Evolutionary conservation across 1,140 invertebrate genomes (phyloP), one percentile per base, ranked within the genome.

Genomic region (Oedothorax gibbosus): DNA sequence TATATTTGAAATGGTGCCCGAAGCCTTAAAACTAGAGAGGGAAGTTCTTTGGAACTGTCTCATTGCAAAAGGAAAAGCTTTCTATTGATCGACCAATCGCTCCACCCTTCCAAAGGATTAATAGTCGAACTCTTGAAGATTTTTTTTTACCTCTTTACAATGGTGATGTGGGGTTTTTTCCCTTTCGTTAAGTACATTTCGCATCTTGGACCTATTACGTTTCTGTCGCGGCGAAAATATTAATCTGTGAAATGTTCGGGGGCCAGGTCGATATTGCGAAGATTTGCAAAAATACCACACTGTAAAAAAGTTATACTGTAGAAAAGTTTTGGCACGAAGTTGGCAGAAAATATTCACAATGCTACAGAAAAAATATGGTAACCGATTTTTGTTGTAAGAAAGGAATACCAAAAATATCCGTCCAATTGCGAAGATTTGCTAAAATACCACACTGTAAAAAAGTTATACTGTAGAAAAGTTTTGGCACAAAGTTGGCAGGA

Each of bases 71-170:
- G 35, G 56, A 60, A 62, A 21, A 75, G 72, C 72, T 75, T 75
- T 75, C 72, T 56, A 75, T 75, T 75, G 56, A 75, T 57, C 35
- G n/a, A n/a, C n/a, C 50, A 2, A 18, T 53, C 35, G 49, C 50
- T 71, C 72, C 72, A 75, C 21, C 53, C 21, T 75, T 75, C 15
- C 72, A 11, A 12, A 57, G 72, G 72, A 75, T 75, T 75, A 75
- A 75, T 75, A 57, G 72, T 75, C 53, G 35, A 75, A 75, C 56
- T 75, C 56, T 75, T 75, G 60, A 49, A 60, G 53, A 75, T 60
- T 75, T 75, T 72, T 54, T 75, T 75, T 57, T n/a, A 71, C 69
- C 54, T 71, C 69, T 71, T 71, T 71, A 21, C 49, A 71, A n/a
- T 54, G 15, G 50, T 51, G 51, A 71, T 71, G 69, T 51, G 69